Evolutionary conservation across 2,797 vertebrate genomes (phyloP).

Genomic region (Tapirus indicus): DNA sequence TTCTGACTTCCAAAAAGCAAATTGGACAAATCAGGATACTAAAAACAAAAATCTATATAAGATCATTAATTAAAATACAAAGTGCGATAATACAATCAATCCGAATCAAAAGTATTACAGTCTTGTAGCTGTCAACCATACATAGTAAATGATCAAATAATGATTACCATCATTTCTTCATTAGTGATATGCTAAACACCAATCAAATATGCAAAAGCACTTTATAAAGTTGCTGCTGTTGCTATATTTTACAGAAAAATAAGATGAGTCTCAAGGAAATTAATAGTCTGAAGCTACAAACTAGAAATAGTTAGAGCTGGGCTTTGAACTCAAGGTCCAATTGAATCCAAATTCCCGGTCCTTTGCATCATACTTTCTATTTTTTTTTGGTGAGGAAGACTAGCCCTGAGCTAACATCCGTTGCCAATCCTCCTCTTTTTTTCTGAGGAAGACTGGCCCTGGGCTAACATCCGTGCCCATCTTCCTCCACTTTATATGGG

Average conservation of each 20-base stretch:
- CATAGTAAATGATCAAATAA: background rate
- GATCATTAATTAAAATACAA: background rate
- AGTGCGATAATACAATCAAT: background rate
- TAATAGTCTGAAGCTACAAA: background rate
- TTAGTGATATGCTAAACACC: background rate
- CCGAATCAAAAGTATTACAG: background rate
- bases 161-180: background rate
- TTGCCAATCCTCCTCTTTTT: too few species aligned
- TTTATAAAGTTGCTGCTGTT: background rate
- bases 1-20: background rate
- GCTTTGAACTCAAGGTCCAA: background rate
- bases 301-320: background rate
- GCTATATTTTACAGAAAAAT: background rate
- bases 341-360: background rate
- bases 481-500: too few species aligned
- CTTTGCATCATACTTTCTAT: background rate
- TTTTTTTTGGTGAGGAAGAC: too few species aligned
- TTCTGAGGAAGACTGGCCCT: too few species aligned
- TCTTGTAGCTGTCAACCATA: background rate
- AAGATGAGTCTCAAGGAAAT: background rate
- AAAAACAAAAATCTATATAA: conserved; percentile 14
- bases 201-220: conserved; percentile 10
- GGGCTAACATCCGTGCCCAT: too few species aligned
- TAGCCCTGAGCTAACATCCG: too few species aligned
- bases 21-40: background rate